Percentiles rank a stretch among this genome's conserved stretches.
Conservation (phyloP, 2,888 invertebrate genomes). For the Atherix ibis region DNA sequence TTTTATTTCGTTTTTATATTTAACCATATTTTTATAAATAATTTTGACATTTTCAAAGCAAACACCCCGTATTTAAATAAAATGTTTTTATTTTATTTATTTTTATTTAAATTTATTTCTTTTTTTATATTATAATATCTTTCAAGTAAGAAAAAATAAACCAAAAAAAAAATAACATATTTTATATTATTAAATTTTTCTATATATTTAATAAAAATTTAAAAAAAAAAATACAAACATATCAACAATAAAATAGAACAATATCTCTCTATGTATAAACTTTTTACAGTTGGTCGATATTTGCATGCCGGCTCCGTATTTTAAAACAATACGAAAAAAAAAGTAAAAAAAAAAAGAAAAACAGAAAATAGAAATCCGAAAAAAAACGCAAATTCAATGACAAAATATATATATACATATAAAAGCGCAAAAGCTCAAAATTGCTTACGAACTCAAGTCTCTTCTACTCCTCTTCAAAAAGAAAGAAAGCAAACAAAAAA, state of each 20-base stretch:
- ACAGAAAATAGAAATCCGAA: slow-evolving; percentile 10
- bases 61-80: slow-evolving; percentile 6
- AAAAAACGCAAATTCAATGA: no score
- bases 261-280: slow-evolving; percentile 14
- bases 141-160: slow-evolving; percentile 1
- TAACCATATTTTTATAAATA: no score
- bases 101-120: slow-evolving; percentile 4
- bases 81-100: slow-evolving; percentile 9
- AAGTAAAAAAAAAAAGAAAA: slow-evolving; percentile 3
- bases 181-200: neutral
- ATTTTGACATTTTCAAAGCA: no score
- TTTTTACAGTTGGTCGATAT: slow-evolving; percentile 36
- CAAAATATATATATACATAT: no score
- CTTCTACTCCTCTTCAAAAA: no score
- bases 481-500: no score
- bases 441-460: no score
- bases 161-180: neutral
- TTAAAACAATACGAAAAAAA: slow-evolving; percentile 17
- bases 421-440: no score
- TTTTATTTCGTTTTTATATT: no score
- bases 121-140: slow-evolving; percentile 5
- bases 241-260: neutral
- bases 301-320: slow-evolving; percentile 37
- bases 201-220: no score
- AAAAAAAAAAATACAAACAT: slow-evolving; percentile 1